Base-by-base conservation (phyloP, 2,888 invertebrate genomes). In the Protophormia terraenovae region DNA sequence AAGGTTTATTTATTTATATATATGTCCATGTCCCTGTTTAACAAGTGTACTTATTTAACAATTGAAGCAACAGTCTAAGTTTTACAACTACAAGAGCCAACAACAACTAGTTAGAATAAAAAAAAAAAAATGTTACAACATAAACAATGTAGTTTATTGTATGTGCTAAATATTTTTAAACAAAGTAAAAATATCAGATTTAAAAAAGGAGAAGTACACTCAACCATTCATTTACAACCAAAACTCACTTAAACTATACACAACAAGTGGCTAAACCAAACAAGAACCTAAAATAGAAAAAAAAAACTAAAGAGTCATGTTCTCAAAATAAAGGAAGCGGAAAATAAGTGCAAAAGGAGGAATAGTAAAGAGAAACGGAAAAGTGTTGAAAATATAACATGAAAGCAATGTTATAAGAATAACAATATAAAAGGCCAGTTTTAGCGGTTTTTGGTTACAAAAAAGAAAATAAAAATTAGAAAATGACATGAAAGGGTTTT, bases 251-350 rank as follows among this genome's bases (percentile, higher is more conserved):
- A 2, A 35, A 41, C 24, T 38, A 7, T 58, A 10, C 38, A 6
- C 76, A 77, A 67, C 55, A 58, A 77, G 76, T 76, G 76, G 62
- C 55, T 29, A 29, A 41, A 66, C 19, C 29, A 76, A 53, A 66
- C 8, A 64, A 24, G 16, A 41, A 53, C 32, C 32, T n/a, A n/a
- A n/a, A n/a, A n/a, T 3, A n/a, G n/a, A 29, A 16, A 10, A 29
- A 50, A 16, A 24, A 3, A 19, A 29, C 19, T 10, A 12, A 58
- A 67, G 45, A 58, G 45, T 67, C 45, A 77, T 55, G 55, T 66
- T 66, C 29, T 41, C 55, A 77, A 67, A n/a, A 45, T 67, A 22
- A 22, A 67, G 35, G 24, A 32, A 66, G 58, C 58, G 76, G 58
- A 67, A 77, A 67, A 32, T 58, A 24, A 45, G n/a, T n/a, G n/a